phyloP scores from a whole-genome alignment of 2,888 invertebrate genomes.

The Philonicus albiceps region DNA sequence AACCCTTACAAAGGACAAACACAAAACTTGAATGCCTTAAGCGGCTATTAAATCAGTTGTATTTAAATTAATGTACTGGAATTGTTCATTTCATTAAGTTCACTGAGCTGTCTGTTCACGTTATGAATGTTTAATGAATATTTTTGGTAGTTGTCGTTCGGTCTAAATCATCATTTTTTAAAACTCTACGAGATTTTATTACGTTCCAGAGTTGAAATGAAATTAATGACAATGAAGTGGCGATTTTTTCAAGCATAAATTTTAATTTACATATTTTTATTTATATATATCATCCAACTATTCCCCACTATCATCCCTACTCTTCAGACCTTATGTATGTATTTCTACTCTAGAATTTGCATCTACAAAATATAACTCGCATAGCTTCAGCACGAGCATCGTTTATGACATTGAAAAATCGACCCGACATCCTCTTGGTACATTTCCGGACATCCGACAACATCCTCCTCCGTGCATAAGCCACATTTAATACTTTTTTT shows the following conservation, averaged over 20 bases:
- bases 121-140: neutral
- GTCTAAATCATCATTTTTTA: neutral
- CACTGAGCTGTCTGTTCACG: neutral
- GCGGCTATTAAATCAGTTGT: neutral
- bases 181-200: neutral
- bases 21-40: neutral
- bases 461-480: neutral
- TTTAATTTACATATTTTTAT: neutral
- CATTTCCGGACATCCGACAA: neutral
- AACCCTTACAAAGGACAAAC: neutral
- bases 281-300: neutral
- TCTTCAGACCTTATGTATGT: neutral
- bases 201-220: neutral
- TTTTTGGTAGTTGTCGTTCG: neutral
- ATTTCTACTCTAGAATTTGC: neutral
- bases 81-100: neutral
- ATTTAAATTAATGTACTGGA: neutral
- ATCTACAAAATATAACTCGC: neutral
- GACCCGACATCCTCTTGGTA: neutral
- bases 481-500: neutral
- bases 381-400: neutral
- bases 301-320: neutral
- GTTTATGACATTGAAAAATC: neutral
- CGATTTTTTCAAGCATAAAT: neutral
- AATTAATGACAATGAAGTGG: neutral